Base-by-base conservation (phyloP, 2,113 vertebrate species). In the Pao palembangensis region DNA sequence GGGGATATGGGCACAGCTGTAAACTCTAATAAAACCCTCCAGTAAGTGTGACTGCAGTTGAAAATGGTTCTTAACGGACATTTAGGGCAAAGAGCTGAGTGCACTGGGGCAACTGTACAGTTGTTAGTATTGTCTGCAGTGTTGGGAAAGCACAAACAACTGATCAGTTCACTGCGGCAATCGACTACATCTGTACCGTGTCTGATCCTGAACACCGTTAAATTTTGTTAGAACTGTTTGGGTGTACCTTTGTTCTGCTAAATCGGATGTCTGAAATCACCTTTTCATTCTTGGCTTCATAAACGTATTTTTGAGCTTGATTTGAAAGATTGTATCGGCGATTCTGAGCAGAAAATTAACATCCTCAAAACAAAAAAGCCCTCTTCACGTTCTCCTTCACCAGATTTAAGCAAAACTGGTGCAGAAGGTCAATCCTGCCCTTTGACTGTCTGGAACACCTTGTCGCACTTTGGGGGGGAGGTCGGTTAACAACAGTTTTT, bases 91-190 rank as follows among this genome's bases (percentile, higher is more conserved):
- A 41, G 52, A 15, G 6, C 8, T 57, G 20, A 18, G 21, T 65
- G 13, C 44, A 51, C 41, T 34, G 25, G 47, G 46, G 3, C n/a
- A 44, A 48, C n/a, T 23, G 31, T 61, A 34, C 38, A 25, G 11
- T 17, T 56, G 28, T 23, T 48, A 15, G 16, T 47, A 12, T 42
- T 61, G 53, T 3, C 23, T 41, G 16, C 19, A n/a, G 14, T 41
- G 25, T 63, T 48, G 18, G 44, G 28, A 76, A 71, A 71, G 64
- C 64, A 76, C 64, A 71, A 6, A 25, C 56, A 52, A 61, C 28
- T 55, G 16, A 50, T 51, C n/a, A 41, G 15, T 50, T 38, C 41
- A 57, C 58, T 54, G 44, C 21, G 13, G 55, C 50, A 59, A 48
- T 51, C 46, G 51, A 25, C 13, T 21, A 51, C 19, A 50, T 38